Conservation (phyloP, 92 coral and sea anemone species). For the Ricordea florida region DNA sequence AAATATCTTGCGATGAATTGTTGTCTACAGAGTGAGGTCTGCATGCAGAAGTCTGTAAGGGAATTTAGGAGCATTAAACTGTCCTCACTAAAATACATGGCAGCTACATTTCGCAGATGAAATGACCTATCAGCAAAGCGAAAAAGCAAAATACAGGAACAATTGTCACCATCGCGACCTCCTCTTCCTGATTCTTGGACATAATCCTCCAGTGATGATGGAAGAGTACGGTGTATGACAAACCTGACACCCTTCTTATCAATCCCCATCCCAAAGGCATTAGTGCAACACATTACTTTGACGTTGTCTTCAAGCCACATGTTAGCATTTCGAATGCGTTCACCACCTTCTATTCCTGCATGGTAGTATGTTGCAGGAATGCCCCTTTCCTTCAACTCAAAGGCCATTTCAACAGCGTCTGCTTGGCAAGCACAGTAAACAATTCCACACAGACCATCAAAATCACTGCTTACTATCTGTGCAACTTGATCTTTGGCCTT, state of each 20-base stretch:
- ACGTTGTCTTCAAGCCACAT: conserved; percentile 29
- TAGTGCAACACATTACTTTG: conserved; percentile 36
- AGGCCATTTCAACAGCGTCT: conserved; percentile 61
- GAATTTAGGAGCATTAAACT: conserved; percentile 8
- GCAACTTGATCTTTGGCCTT: conserved; percentile 41
- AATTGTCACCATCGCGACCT: conserved; percentile 36
- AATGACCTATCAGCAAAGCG: conserved; percentile 19
- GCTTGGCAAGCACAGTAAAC: conserved; percentile 32
- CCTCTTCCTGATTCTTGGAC: conserved; percentile 37
- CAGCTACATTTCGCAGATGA: conserved; percentile 19
- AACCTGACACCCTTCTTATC: conserved; percentile 35
- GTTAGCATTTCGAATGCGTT: conserved; percentile 30
- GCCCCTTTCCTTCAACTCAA: conserved; percentile 27
- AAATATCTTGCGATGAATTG: conserved; percentile 23
- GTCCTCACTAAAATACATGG: background rate
- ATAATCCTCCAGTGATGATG: conserved; percentile 32
- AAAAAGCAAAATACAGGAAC: conserved; percentile 25
- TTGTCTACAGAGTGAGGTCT: conserved; percentile 3
- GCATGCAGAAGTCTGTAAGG: conserved; percentile 30
- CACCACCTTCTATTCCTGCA: conserved; percentile 48
- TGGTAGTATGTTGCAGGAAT: conserved; percentile 24
- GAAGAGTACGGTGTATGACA: conserved; percentile 17
- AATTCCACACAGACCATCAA: conserved; percentile 55
- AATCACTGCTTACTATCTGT: conserved; percentile 3
- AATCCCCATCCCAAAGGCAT: conserved; percentile 49